Base-by-base conservation (phyloP, 2,797 vertebrate genomes). In the Rhinella marina region DNA sequence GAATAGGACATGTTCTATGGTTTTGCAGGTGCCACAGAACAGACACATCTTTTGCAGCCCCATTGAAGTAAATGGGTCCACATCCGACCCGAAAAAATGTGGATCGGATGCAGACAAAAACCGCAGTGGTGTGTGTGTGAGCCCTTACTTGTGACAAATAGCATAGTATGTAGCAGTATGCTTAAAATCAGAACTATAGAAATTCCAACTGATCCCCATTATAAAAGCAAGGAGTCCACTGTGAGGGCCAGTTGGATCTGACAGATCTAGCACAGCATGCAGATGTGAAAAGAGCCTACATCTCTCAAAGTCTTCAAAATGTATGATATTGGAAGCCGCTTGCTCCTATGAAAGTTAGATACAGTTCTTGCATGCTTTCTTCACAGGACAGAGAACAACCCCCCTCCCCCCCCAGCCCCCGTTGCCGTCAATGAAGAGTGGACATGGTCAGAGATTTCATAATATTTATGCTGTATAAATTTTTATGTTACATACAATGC, bases 311-410 rank as follows among this genome's bases (percentile, higher is more conserved):
- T 41, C 70, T 14, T 75, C 75, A 77, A 54, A 17, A 54, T 12
- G 0, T 29, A 29, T 57, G 14, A 27, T 27, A 27, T n/a, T 13
- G 7, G 9, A 19, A 41, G 25, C 1, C 25, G 41, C 10, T 23
- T 12, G 11, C 3, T 29, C 27, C 54, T 29, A 32, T 94, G 77
- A 93, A 84, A 3, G 19, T 82, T 95, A 95, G 19, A 92, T 90
- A 41, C 21, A 21, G 52, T 66, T 56, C 13, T 7, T 17, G 8
- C 59, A 25, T 59, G 32, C 32, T 85, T 79, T 59, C 14, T 79
- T 16, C 10, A 64, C 41, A 85, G 84, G 84, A 52, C 59, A 29
- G 14, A 85, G n/a, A 77, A 25, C 6, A 5, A 25, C 9, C 59
- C 19, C 29, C 29, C 59, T 54, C 81, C 56, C 14, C 4, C 68